phyloP scores from a whole-genome alignment of 2,797 vertebrate species.

The Phoxinus dragarum region DNA sequence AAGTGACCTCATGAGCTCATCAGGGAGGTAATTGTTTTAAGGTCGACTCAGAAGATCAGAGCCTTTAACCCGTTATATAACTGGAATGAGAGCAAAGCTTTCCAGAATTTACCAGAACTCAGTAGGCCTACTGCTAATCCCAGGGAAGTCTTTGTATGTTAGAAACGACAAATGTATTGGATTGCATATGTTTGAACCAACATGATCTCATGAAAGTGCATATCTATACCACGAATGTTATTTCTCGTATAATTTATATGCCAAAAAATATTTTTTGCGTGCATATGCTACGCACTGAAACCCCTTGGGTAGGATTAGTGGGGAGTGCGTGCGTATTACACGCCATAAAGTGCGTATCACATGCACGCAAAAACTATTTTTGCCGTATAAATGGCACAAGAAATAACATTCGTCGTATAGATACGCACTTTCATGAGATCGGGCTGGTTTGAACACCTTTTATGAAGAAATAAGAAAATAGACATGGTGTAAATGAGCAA shows the following conservation, averaged over 20 bases:
- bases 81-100: conserved; percentile 64
- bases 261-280: too few species aligned
- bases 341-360: too few species aligned
- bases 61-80: conserved; percentile 75
- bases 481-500: background rate
- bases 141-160: conserved; percentile 25
- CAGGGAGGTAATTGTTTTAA: background rate
- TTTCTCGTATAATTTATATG: too few species aligned
- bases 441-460: background rate
- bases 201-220: too few species aligned
- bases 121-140: conserved; percentile 62
- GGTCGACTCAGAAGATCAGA: conserved; percentile 63
- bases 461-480: background rate
- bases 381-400: too few species aligned
- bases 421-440: too few species aligned
- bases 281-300: too few species aligned
- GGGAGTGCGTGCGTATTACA: too few species aligned
- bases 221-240: too few species aligned
- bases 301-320: too few species aligned
- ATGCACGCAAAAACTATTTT: too few species aligned
- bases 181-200: background rate
- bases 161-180: background rate
- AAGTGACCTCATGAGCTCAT: conserved; percentile 1
- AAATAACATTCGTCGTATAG: too few species aligned
- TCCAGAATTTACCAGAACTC: background rate